Evolutionary conservation across 2,113 vertebrate species (phyloP), one percentile per base, ranked within the genome.

Genomic region (Larimichthys crocea): DNA sequence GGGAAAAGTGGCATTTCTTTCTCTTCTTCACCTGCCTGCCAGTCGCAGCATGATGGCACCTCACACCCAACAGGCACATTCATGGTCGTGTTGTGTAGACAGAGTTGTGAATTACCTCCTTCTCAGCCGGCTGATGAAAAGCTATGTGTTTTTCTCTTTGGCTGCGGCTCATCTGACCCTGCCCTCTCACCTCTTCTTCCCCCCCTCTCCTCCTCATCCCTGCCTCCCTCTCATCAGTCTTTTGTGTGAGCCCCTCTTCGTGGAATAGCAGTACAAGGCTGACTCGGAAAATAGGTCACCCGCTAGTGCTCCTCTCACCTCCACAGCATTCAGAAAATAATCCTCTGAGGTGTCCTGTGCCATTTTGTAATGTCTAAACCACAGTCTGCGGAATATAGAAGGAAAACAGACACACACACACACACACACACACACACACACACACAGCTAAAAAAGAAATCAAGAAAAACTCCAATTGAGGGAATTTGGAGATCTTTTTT

Each of bases 41-140:
- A 65, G 79, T 89, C 89, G 29, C 91, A 89, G 89, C 87, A 56
- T 60, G 88, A 86, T 60, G 76, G 88, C 82, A 75, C 82, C 88
- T 91, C 88, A 64, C 90, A 83, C 86, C 86, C 86, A 49, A 74
- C 88, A 67, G 75, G 26, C 84, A 60, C 86, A 86, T 75, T 84
- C 80, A 26, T 69, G 72, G 83, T 84, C 82, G 77, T 88, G 86
- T 91, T 88, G 90, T 87, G 90, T 92, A 74, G 85, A 80, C 88
- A 65, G 85, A 92, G 86, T 91, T 94, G 92, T 87, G 90, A 94
- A 94, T 94, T 93, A 92, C 92, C 90, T 90, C 84, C 85, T 86
- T 89, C 91, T 91, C 88, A 69, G 89, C 60, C 49, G 48, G 69
- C 85, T 91, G 88, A 93, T 92, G 90, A 91, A 91, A 93, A 92